These are phyloP conservation scores for Acyrthosiphon pisum DNA, from an alignment of 1,140 invertebrate genomes.

Conservation along the genomic window DNA sequence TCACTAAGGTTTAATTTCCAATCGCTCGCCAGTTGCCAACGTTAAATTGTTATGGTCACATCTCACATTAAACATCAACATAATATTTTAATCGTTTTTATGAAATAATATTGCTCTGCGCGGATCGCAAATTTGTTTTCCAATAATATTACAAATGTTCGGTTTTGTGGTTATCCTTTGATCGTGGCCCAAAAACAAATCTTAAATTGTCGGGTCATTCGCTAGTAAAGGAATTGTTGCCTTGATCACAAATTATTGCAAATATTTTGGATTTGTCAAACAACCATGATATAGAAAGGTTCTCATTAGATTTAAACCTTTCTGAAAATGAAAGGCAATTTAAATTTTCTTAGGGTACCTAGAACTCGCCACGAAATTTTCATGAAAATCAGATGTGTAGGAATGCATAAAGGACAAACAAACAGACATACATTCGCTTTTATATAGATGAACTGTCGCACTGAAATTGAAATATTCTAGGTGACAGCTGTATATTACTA, in stretches of 20 bases:
- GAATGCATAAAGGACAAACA: too few relatives aligned
- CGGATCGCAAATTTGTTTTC: not conserved
- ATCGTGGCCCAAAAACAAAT: not conserved
- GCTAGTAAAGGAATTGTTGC: not conserved
- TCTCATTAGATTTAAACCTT: not conserved
- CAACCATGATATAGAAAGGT: not conserved
- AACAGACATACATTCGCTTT: too few relatives aligned
- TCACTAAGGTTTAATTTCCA: not conserved
- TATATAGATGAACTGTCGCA: not conserved
- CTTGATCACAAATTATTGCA: not conserved
- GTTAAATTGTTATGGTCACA: not conserved
- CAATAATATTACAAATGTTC: not conserved
- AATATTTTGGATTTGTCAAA: not conserved
- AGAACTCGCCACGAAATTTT: too few relatives aligned
- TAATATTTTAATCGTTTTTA: not conserved
- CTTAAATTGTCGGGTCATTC: not conserved
- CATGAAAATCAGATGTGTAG: too few relatives aligned
- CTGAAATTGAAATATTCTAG: not conserved
- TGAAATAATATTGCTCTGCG: not conserved
- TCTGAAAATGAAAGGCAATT: not conserved
- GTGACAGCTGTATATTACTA: not conserved
- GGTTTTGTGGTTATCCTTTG: not conserved
- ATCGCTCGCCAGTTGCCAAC: not conserved
- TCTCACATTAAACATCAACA: not conserved
- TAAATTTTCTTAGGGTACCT: not conserved